Conservation (phyloP, 2,113 vertebrate genomes). For the Oryzias javanicus region DNA sequence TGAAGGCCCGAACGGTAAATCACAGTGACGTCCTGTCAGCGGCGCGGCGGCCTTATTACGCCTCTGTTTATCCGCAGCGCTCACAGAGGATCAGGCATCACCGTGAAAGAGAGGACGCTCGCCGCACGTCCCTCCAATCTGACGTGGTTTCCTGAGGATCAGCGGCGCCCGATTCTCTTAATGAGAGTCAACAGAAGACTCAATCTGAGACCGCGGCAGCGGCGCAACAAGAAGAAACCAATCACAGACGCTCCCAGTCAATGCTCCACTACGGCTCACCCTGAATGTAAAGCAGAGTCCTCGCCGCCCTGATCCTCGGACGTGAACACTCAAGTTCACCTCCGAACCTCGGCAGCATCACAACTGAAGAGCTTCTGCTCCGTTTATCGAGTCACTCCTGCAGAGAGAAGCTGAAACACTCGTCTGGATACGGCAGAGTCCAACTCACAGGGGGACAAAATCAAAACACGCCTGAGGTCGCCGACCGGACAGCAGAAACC, state of each 20-base stretch:
- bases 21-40: slow-evolving; percentile 19
- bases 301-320: too few relatives aligned
- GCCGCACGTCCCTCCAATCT: background rate
- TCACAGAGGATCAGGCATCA: slow-evolving; percentile 1
- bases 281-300: background rate
- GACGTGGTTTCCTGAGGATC: background rate
- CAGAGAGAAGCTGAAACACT: too few relatives aligned
- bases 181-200: background rate
- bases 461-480: too few relatives aligned
- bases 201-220: background rate
- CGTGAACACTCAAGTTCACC: too few relatives aligned
- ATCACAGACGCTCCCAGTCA: background rate
- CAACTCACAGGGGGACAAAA: too few relatives aligned
- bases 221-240: too few relatives aligned
- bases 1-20: slow-evolving; percentile 33
- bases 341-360: too few relatives aligned
- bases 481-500: too few relatives aligned
- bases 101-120: background rate
- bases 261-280: background rate
- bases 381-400: too few relatives aligned
- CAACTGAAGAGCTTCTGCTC: too few relatives aligned
- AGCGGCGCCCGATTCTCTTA: too few relatives aligned
- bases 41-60: slow-evolving; percentile 35
- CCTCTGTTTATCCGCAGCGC: slow-evolving; percentile 16
- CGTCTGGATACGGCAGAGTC: too few relatives aligned